phyloP scores from a whole-genome alignment of 2,888 invertebrate genomes.

The Scaptomyza cyrtandrae region DNA sequence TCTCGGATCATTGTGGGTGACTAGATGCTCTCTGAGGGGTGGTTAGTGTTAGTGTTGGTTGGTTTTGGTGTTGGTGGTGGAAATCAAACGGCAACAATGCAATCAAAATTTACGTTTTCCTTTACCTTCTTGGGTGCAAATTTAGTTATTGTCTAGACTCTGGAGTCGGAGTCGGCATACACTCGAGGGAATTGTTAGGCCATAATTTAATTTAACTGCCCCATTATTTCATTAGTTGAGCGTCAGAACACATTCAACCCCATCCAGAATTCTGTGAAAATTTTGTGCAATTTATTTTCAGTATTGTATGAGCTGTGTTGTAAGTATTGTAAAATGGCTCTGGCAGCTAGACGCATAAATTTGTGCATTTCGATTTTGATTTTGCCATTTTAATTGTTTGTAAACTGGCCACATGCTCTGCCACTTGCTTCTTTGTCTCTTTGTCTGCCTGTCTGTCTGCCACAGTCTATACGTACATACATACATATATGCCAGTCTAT shows the following conservation, averaged over 20 bases:
- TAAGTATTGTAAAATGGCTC: conserved; percentile 47
- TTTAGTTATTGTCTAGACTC: conserved; percentile 75
- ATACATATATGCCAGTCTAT: not conserved
- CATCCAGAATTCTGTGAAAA: conserved; percentile 11
- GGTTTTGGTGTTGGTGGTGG: conserved; percentile 54
- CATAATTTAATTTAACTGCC: conserved; percentile 73
- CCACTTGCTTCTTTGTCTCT: conserved; percentile 50
- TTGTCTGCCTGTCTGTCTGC: conserved; percentile 28
- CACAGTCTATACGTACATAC: conserved; percentile 1
- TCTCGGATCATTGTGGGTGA: conserved; percentile 32
- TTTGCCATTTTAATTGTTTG: conserved; percentile 79
- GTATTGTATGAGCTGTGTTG: conserved; percentile 36
- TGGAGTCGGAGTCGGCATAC: conserved; percentile 23
- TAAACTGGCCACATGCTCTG: conserved; percentile 54
- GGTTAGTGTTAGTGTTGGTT: conserved; percentile 11
- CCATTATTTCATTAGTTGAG: conserved; percentile 76
- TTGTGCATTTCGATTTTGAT: conserved; percentile 77
- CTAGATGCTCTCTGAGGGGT: conserved; percentile 20
- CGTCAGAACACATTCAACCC: conserved; percentile 3
- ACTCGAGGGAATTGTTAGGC: conserved; percentile 66
- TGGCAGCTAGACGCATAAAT: conserved; percentile 79
- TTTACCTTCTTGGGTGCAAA: conserved; percentile 69
- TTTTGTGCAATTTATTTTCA: conserved; percentile 63
- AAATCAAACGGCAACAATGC: conserved; percentile 79
- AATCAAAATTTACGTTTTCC: conserved; percentile 77